Conservation (phyloP, 2,888 invertebrate species). For the Siphlonurus alternatus region DNA sequence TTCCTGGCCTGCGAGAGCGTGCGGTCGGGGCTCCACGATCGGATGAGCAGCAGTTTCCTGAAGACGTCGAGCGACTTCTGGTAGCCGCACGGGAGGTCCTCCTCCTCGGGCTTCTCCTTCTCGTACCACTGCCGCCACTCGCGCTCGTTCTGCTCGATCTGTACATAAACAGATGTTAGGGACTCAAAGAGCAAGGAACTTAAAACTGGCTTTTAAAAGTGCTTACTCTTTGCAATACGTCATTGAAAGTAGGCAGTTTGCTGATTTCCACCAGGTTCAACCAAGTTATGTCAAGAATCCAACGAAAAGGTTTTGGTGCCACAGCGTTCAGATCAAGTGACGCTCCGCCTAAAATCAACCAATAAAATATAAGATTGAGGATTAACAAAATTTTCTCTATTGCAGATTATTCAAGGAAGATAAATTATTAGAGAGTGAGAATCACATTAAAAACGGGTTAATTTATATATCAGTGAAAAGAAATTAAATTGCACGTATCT, state of each 20-base stretch:
- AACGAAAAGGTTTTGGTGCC: conserved; percentile 77
- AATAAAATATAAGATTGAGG: not conserved
- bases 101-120: conserved; percentile 82
- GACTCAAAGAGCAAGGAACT: too few relatives aligned
- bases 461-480: not conserved
- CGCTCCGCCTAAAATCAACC: conserved; percentile 47
- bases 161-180: conserved; percentile 6
- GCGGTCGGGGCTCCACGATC: conserved; percentile 91
- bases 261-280: conserved; percentile 87
- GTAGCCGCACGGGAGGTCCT: conserved; percentile 79
- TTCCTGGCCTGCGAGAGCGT: conserved; percentile 84
- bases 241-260: conserved; percentile 60
- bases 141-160: conserved; percentile 68
- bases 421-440: not conserved
- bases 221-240: conserved; percentile 57
- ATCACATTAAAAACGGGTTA: not conserved
- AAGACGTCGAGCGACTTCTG: conserved; percentile 74
- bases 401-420: not conserved
- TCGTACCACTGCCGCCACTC: conserved; percentile 88
- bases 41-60: conserved; percentile 63
- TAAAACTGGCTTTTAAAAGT: too few relatives aligned
- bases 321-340: conserved; percentile 87
- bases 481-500: not conserved
- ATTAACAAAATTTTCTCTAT: not conserved
- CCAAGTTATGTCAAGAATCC: conserved; percentile 95